Evolutionary conservation across 2,888 invertebrate species (phyloP).

Genomic region (Philereme vetulata): DNA sequence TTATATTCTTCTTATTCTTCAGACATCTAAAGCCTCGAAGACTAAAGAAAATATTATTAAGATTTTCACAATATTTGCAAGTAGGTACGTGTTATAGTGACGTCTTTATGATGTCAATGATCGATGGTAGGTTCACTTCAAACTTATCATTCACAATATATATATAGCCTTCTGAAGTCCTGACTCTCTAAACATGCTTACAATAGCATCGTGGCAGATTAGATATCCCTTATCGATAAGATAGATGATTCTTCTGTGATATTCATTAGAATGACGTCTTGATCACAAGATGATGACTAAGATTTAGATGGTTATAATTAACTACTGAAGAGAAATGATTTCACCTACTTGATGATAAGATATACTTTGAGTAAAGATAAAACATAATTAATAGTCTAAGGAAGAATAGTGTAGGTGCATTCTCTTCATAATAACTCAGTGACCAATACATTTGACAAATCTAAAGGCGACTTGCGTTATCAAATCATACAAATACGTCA

Average conservation of each 20-base stretch:
- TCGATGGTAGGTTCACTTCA: slow-evolving; percentile 1
- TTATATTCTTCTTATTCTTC: too few species aligned
- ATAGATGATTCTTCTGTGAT: slow-evolving; percentile 15
- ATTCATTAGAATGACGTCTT: slow-evolving; percentile 13
- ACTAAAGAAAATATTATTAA: too few species aligned
- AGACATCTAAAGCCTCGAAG: too few species aligned
- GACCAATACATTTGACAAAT: too few species aligned
- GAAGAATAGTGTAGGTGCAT: background rate
- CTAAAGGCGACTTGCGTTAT: too few species aligned
- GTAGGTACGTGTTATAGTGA: too few species aligned
- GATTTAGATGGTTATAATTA: slow-evolving; percentile 17
- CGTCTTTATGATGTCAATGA: slow-evolving; percentile 5
- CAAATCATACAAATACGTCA: too few species aligned
- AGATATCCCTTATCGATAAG: slow-evolving; percentile 12
- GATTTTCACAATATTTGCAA: too few species aligned
- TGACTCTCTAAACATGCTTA: background rate
- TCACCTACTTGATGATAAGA: background rate
- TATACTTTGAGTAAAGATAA: background rate
- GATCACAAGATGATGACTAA: slow-evolving; percentile 17
- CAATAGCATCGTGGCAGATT: background rate
- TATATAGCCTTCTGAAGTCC: background rate
- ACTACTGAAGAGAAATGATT: slow-evolving; percentile 9
- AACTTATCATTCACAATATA: background rate
- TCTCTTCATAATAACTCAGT: too few species aligned
- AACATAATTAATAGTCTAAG: background rate